Conservation (phyloP, 2,888 invertebrate genomes). For the Clunio marinus region DNA sequence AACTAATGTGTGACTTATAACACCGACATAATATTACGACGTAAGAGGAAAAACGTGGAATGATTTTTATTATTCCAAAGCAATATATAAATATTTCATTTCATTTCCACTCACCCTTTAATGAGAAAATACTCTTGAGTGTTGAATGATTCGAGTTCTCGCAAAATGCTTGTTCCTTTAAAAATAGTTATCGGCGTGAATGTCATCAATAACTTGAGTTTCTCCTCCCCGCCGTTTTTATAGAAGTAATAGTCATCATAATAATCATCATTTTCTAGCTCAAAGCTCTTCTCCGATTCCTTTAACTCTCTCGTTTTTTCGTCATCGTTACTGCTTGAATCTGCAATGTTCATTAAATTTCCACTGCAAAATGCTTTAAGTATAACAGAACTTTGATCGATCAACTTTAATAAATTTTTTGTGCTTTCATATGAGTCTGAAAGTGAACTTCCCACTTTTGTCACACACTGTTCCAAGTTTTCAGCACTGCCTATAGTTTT, state of each 20-base stretch:
- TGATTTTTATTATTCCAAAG: no score
- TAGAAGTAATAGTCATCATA: conserved; percentile 12
- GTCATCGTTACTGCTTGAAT: neutral
- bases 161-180: neutral
- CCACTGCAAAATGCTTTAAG: conserved; percentile 33
- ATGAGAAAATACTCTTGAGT: conserved; percentile 24
- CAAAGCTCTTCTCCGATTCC: neutral
- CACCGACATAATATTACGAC: no score
- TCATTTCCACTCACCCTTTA: conserved; percentile 28
- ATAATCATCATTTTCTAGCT: neutral
- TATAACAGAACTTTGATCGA: conserved; percentile 35
- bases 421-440: neutral
- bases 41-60: no score
- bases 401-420: conserved; percentile 12
- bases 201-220: conserved; percentile 4
- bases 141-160: conserved; percentile 20
- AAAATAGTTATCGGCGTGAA: conserved; percentile 17
- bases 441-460: neutral
- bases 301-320: neutral
- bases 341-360: conserved; percentile 13
- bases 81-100: neutral
- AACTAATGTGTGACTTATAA: no score
- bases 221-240: neutral
- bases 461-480: conserved; percentile 24
- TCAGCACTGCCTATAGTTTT: conserved; percentile 23